These are phyloP conservation scores for Brachynemurus nebulosus DNA, from an alignment of 2,888 invertebrate genomes.

Conservation along the genomic window DNA sequence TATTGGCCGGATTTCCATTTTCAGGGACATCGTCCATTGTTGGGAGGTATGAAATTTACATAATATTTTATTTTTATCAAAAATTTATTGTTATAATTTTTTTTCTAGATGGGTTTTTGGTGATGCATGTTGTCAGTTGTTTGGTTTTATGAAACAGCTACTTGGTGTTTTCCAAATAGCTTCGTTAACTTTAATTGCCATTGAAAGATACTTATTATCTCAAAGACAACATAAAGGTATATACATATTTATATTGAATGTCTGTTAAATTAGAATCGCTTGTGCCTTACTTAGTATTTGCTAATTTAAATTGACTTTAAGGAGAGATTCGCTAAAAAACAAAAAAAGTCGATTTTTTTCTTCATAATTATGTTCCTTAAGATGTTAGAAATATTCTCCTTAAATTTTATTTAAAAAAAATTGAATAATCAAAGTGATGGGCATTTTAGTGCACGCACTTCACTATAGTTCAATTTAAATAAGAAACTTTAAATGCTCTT, in stretches of 20 bases:
- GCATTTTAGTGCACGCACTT: too few relatives aligned
- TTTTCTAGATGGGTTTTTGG: slow-evolving; percentile 39
- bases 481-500: too few relatives aligned
- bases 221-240: slow-evolving; percentile 35
- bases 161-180: slow-evolving; percentile 40
- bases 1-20: slow-evolving; percentile 38
- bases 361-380: too few relatives aligned
- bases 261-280: too few relatives aligned
- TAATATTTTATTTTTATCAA: background rate
- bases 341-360: too few relatives aligned
- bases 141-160: slow-evolving; percentile 40
- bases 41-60: slow-evolving; percentile 31
- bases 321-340: too few relatives aligned
- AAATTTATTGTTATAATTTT: background rate
- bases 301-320: background rate
- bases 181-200: slow-evolving; percentile 33
- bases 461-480: too few relatives aligned
- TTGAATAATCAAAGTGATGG: background rate
- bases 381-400: too few relatives aligned
- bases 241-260: slow-evolving; percentile 14
- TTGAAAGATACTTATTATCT: slow-evolving; percentile 38
- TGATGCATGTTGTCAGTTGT: slow-evolving; percentile 37
- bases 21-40: slow-evolving; percentile 38
- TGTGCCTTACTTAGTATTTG: background rate
- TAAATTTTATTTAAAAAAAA: too few relatives aligned